Percentiles rank a stretch among this genome's conserved stretches.
Evolutionary conservation across 2,888 invertebrate genomes (phyloP).

Genomic region (Thereva unica): DNA sequence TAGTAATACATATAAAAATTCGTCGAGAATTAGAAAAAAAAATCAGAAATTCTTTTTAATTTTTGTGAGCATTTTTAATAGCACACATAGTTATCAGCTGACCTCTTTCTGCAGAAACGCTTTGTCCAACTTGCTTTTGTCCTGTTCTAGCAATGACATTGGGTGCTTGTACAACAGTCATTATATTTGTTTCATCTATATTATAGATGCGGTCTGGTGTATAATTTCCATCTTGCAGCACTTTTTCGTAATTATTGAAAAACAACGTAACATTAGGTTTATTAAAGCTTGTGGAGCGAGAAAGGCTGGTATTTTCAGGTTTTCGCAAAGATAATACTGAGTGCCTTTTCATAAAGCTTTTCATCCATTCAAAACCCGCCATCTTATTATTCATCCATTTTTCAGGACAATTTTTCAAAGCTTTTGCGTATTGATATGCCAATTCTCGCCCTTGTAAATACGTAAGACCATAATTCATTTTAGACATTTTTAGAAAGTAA

Average conservation of each 20-base stretch:
- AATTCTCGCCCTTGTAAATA: constrained; percentile 37
- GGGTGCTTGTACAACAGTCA: constrained; percentile 41
- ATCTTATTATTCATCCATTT: too few relatives aligned
- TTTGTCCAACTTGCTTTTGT: constrained; percentile 44
- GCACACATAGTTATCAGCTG: constrained; percentile 44
- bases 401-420: too few relatives aligned
- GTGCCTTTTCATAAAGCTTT: constrained; percentile 43
- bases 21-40: too few relatives aligned
- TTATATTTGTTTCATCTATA: constrained; percentile 43
- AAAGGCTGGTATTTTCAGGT: too few relatives aligned
- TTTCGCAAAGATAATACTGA: constrained; percentile 30
- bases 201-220: constrained; percentile 41
- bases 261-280: constrained; percentile 40
- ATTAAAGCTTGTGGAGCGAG: constrained; percentile 33
- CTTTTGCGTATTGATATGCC: constrained; percentile 37
- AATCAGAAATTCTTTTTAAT: too few relatives aligned
- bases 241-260: constrained; percentile 42
- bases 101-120: constrained; percentile 46
- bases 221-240: constrained; percentile 40
- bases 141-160: constrained; percentile 42
- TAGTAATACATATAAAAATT: too few relatives aligned
- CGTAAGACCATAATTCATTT: constrained; percentile 41
- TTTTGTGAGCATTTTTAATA: constrained; percentile 38
- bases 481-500: constrained; percentile 38
- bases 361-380: constrained; percentile 42